Evolutionary conservation across 2,888 invertebrate species (phyloP), one percentile per base, ranked within the genome.

Genomic region (Bruchidius siliquastri): DNA sequence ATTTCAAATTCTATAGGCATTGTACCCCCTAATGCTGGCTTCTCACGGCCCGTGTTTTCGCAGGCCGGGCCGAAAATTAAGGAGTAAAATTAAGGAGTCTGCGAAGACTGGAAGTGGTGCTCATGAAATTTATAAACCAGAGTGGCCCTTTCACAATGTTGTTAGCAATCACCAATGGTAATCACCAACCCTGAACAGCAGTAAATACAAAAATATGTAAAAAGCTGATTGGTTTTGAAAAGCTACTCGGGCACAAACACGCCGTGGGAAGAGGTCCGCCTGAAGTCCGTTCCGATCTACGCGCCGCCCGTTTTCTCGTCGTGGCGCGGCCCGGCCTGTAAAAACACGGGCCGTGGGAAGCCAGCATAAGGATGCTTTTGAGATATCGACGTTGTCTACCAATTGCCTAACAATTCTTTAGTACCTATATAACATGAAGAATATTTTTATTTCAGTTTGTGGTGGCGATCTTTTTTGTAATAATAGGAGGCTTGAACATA

Each of bases 401-500:
- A n/a, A n/a, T n/a, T n/a, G n/a, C n/a, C n/a, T n/a, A n/a, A n/a
- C n/a, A n/a, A n/a, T n/a, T n/a, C n/a, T n/a, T n/a, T n/a, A n/a
- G n/a, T n/a, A n/a, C n/a, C n/a, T n/a, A n/a, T n/a, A n/a, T n/a
- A n/a, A n/a, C n/a, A n/a, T n/a, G n/a, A n/a, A n/a, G n/a, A 49
- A 49, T 49, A 18, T 75, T 81, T 80, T 76, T 87, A 87, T 90
- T 90, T 86, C 91, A 96, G 95, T 90, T 95, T 82, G 87, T 93
- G 84, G 93, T 95, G 82, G 96, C 95, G 79, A 90, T 94, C 83
- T 88, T 95, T 82, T 95, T 95, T 89, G 91, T 95, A 81, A 88
- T 92, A 82, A 93, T 95, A 85, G 95, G 95, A 81, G 93, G 94
- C 80, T 87, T 95, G 85, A 93, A 95, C 87, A 91, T 96, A 84